Evolutionary conservation across 2,888 invertebrate genomes (phyloP), one percentile per base, ranked within the genome.

Genomic region (Pseudococcus jackbeardsleyi): DNA sequence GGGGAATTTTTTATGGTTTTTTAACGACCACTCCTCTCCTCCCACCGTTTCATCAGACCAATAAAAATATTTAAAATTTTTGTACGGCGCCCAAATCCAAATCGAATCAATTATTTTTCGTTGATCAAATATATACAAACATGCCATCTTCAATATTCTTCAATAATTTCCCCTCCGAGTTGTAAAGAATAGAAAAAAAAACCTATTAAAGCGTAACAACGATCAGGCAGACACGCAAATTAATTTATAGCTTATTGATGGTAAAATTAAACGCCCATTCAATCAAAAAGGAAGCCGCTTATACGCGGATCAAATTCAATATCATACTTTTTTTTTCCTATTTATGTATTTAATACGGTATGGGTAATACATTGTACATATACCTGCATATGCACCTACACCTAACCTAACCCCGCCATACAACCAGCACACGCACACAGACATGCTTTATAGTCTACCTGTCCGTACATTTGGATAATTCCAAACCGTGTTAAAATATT

Each of bases 231-330:
- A 64, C 64, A 64, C 64, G 64, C 64, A 64, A 64, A 64, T 64
- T 64, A 64, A 64, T 64, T 64, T 64, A 64, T 64, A 64, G 64
- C 64, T 22, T 64, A 64, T 64, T 64, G 64, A 64, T 22, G 64
- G 64, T 22, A 22, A 22, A 22, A 22, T 22, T 22, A 64, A 64
- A 64, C 64, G 64, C 64, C 64, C 64, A 64, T 64, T 64, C 64
- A 64, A 64, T 64, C 64, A 64, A 22, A 64, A 22, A 64, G 22
- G 64, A 64, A 64, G 64, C 64, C 64, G 64, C 64, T 22, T 64
- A 64, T 6, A 64, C 19, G 9, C 64, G 64, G 22, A 64, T 64
- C 22, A 64, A 64, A 64, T 54, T 54, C 17, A 54, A 17, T 54
- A 54, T 54, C 17, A 54, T 54, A 0, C 17, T 12, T 15, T 54